phyloP scores from a whole-genome alignment of 2,113 vertebrate species.

The Mormyrus iriodes region DNA sequence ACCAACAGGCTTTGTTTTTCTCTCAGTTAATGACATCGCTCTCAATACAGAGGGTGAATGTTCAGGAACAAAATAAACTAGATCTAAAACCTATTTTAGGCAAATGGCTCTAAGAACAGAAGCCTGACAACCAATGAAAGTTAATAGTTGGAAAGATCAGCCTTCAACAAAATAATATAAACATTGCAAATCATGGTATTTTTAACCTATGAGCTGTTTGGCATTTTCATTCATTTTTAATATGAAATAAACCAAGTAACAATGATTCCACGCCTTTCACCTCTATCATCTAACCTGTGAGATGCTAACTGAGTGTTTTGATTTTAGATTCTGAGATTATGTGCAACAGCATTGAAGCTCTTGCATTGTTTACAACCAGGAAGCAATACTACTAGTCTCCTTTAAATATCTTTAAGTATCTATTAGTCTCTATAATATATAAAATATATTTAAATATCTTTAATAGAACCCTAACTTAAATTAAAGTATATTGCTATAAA shows the following conservation, averaged over 20 bases:
- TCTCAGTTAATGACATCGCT: background rate
- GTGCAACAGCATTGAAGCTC: background rate
- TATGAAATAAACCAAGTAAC: background rate
- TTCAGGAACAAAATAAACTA: background rate
- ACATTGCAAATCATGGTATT: background rate
- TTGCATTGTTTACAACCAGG: background rate
- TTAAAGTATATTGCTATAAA: background rate
- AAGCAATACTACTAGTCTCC: background rate
- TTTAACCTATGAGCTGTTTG: background rate
- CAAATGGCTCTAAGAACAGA: background rate
- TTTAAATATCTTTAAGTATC: background rate
- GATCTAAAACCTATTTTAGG: background rate
- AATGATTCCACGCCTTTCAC: background rate
- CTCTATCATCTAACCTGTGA: background rate
- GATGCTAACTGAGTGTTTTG: background rate
- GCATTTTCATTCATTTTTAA: background rate
- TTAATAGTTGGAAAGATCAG: background rate
- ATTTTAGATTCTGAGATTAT: background rate
- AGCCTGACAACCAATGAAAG: background rate
- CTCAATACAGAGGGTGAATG: background rate
- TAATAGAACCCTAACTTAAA: background rate
- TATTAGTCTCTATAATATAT: no score
- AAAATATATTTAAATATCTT: no score
- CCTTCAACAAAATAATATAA: background rate
- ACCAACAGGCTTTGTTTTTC: background rate